Evolutionary conservation across 1,140 invertebrate genomes (phyloP), one percentile per base, ranked within the genome.

Genomic region (Nymphalis io): DNA sequence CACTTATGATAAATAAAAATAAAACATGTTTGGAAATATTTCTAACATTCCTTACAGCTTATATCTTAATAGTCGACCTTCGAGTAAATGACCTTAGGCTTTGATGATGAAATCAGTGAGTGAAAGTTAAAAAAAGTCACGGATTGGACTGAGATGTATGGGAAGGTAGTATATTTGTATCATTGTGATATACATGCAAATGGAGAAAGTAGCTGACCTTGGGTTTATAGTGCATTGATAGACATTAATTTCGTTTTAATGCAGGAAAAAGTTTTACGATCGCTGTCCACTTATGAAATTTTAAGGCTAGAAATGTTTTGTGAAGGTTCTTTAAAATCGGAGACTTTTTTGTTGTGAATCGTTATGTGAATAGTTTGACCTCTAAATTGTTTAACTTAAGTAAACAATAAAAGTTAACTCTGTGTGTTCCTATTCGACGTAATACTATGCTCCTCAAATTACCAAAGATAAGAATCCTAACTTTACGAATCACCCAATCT

Each of bases 101-200:
- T 68, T 53, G 64, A 69, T 81, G 72, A 78, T 75, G 74, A 76
- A 75, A 78, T 69, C 67, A 62, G 23, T 63, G 64, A 83, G 81
- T 78, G 81, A 83, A 83, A 83, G 81, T 83, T 78, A 76, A 65
- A 72, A 79, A 72, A 77, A 76, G 60, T 72, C 62, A 51, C 38
- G 57, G 73, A 76, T 66, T 67, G 65, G 71, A 57, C 44, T 39
- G 23, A 46, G 44, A 59, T 27, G 46, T 65, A 71, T 69, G 46
- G 46, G 44, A 23, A 44, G 33, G 51, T 13, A 38, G 42, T 55
- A 46, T 15, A 57, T 68, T 27, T 46, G 60, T 74, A 70, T 67
- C 68, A 64, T 51, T 53, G 40, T 53, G 38, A 69, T 44, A 65
- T 59, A 67, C 60, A 53, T 40, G 20, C 33, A 60, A 61, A 57